Percentiles rank a stretch among this genome's conserved stretches.
These are phyloP conservation scores for Agrilus planipennis DNA, from an alignment of 1,140 invertebrate species.

Conservation along the genomic window DNA sequence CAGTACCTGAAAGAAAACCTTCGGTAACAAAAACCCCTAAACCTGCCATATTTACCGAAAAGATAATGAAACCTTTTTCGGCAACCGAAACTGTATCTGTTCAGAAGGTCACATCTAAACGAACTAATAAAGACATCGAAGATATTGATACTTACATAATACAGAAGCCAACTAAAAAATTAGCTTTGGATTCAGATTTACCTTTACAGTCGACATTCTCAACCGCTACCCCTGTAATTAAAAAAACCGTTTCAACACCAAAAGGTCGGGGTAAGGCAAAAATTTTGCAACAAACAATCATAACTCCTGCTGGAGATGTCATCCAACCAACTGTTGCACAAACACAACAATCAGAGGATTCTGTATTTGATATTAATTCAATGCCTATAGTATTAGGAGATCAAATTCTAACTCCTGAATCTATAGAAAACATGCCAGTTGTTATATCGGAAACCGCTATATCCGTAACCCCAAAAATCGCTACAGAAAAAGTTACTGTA, in stretches of 20 bases:
- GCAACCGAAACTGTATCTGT: conserved; percentile 14
- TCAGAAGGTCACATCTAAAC: conserved; percentile 19
- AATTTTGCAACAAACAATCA: conserved; percentile 32
- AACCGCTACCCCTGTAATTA: conserved; percentile 1
- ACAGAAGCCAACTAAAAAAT: conserved; percentile 23
- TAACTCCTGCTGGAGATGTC: conserved; percentile 25
- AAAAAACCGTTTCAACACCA: conserved; percentile 6
- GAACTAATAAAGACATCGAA: conserved; percentile 27
- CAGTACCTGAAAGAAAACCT: not conserved
- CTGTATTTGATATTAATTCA: conserved; percentile 56
- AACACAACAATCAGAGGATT: conserved; percentile 37
- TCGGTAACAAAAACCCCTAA: conserved; percentile 15
- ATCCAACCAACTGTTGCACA: conserved; percentile 25
- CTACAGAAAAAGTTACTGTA: conserved; percentile 1
- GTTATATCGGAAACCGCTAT: conserved; percentile 42
- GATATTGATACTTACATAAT: conserved; percentile 32
- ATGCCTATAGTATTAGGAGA: conserved; percentile 61
- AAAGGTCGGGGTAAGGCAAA: conserved; percentile 22
- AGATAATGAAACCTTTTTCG: conserved; percentile 26
- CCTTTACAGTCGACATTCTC: not conserved
- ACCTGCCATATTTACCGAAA: conserved; percentile 30
- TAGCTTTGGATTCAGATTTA: conserved; percentile 1
- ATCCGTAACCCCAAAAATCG: conserved; percentile 5
- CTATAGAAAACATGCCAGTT: conserved; percentile 53
- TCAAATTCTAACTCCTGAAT: conserved; percentile 46